phyloP scores from a whole-genome alignment of 2,797 vertebrate genomes.

The Bovichtus diacanthus region DNA sequence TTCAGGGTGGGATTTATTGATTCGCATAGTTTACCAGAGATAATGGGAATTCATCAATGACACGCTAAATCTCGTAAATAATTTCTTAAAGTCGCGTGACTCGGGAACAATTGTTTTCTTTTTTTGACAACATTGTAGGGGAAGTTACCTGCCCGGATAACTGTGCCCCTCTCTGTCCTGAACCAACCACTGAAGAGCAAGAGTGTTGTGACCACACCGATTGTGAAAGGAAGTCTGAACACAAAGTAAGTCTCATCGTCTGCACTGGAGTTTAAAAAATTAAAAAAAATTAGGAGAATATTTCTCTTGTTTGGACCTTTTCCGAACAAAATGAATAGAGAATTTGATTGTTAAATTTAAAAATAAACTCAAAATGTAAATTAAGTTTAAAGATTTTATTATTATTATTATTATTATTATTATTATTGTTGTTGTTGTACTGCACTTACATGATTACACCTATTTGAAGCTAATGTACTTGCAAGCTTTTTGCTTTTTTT shows the following conservation, averaged over 20 bases:
- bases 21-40: slow-evolving; percentile 4
- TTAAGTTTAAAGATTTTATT: too few species aligned
- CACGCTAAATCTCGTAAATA: background rate
- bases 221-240: slow-evolving; percentile 96
- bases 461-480: too few species aligned
- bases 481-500: too few species aligned
- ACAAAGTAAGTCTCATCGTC: slow-evolving; percentile 89
- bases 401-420: fast-evolving
- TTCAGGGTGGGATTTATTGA: background rate
- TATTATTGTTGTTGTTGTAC: too few species aligned
- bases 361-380: background rate
- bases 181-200: slow-evolving; percentile 98
- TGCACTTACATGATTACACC: too few species aligned
- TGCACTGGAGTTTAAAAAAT: too few species aligned
- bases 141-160: slow-evolving; percentile 94
- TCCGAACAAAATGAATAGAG: background rate
- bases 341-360: background rate
- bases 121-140: slow-evolving; percentile 83
- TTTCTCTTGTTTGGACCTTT: background rate
- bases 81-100: background rate
- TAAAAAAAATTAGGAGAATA: too few species aligned
- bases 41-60: background rate
- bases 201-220: slow-evolving; percentile 92
- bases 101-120: background rate
- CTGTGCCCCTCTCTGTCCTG: slow-evolving; percentile 95